Evolutionary conservation across 2,113 vertebrate genomes (phyloP).

Genomic region (Sinocyclocheilus anshuiensis): DNA sequence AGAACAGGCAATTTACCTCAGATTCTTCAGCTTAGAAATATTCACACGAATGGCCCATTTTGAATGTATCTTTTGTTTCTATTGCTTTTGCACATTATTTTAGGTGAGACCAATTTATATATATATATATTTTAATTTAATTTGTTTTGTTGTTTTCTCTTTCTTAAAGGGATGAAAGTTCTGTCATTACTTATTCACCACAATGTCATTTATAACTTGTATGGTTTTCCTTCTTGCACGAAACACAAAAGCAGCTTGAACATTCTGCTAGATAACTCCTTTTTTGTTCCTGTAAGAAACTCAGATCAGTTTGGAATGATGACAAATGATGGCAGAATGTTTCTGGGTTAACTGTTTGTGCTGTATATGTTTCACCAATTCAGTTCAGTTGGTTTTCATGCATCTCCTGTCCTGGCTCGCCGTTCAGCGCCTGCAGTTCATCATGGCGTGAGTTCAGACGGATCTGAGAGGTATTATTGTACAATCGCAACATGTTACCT

Average conservation of each 20-base stretch:
- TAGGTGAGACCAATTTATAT: neutral
- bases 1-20: constrained; percentile 45
- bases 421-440: constrained; percentile 16
- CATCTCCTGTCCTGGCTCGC: constrained; percentile 8
- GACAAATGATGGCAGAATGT: neutral
- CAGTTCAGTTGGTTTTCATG: constrained; percentile 18
- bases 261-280: neutral
- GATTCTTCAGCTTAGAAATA: constrained; percentile 21
- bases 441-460: constrained; percentile 28
- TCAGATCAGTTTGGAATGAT: neutral
- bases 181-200: neutral
- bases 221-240: neutral
- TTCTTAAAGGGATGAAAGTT: no score
- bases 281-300: neutral
- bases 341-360: neutral
- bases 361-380: neutral
- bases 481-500: constrained; percentile 37
- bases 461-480: constrained; percentile 37
- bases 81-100: neutral
- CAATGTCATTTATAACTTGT: neutral
- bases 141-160: no score
- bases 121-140: neutral
- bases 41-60: neutral
- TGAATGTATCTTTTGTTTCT: neutral
- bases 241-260: neutral